A percentile compares a stretch with the other conserved stretches of the same genome.
Conservation (phyloP, 2,888 invertebrate species). For the Euzetes globulus region DNA sequence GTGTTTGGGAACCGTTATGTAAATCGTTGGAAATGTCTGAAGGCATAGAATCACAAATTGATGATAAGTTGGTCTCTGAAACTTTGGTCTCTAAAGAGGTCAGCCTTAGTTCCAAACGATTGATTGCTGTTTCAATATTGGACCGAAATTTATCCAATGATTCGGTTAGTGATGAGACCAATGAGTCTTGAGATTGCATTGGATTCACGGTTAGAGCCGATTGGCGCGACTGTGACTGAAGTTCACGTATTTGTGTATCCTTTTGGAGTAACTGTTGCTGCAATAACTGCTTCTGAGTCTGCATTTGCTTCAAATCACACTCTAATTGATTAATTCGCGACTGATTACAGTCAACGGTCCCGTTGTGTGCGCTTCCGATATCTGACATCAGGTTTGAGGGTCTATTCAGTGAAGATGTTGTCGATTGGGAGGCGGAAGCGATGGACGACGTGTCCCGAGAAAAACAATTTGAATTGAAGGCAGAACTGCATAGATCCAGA, state of each 20-base stretch:
- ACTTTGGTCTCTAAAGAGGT: conserved; percentile 4
- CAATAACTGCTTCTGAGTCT: conserved; percentile 25
- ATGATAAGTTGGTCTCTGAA: not conserved
- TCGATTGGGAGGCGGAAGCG: not conserved
- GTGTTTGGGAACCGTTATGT: not conserved
- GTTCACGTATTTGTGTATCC: conserved; percentile 27
- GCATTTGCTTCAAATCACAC: conserved; percentile 8
- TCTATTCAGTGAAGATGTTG: conserved; percentile 6
- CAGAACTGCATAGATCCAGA: conserved; percentile 25
- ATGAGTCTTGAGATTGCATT: not conserved
- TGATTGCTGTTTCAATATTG: not conserved
- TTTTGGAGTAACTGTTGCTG: conserved; percentile 27
- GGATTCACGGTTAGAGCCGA: not conserved
- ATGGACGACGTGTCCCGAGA: not conserved
- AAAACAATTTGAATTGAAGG: not conserved
- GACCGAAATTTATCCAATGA: conserved; percentile 11
- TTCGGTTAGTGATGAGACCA: not conserved
- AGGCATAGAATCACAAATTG: not conserved
- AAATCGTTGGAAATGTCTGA: not conserved
- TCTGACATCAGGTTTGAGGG: conserved; percentile 2
- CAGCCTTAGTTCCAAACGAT: conserved; percentile 17
- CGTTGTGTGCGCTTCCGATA: not conserved
- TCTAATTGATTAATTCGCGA: conserved; percentile 16
- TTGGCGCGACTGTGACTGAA: conserved; percentile 3
- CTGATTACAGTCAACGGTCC: conserved; percentile 1